phyloP scores from a whole-genome alignment of 2,113 vertebrate species.

The Jacana jacana region DNA sequence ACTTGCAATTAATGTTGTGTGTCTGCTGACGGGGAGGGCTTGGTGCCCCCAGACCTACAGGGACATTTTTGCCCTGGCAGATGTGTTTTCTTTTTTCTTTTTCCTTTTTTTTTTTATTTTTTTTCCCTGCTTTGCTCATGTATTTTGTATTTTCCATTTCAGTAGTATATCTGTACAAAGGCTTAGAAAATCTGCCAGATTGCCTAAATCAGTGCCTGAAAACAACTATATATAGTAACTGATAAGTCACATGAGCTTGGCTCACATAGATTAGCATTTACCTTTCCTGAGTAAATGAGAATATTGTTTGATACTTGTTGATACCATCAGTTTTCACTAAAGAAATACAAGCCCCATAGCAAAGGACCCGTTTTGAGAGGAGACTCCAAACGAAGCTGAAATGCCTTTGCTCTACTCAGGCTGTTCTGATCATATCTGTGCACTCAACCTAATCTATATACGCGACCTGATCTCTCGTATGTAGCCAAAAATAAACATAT shows the following conservation, averaged over 20 bases:
- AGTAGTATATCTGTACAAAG: constrained; percentile 23
- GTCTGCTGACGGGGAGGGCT: background rate
- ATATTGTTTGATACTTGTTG: constrained; percentile 56
- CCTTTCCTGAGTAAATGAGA: background rate
- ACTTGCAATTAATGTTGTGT: background rate
- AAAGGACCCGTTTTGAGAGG: background rate
- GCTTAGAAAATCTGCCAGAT: constrained; percentile 59
- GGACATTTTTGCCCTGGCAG: background rate
- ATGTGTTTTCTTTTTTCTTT: background rate
- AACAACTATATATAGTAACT: constrained; percentile 65
- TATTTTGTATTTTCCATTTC: background rate
- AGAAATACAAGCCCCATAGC: background rate
- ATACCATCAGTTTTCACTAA: background rate
- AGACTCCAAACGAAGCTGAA: background rate
- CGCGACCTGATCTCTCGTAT: background rate
- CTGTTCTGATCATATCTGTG: constrained; percentile 9
- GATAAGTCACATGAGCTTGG: constrained; percentile 44
- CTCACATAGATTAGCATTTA: constrained; percentile 46
- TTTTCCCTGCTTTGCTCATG: background rate
- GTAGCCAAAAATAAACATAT: constrained; percentile 21
- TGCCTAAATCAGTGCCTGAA: constrained; percentile 59
- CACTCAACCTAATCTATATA: background rate
- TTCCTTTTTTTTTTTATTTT: too few relatives aligned
- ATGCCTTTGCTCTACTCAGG: background rate
- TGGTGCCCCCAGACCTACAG: background rate